phyloP scores from a whole-genome alignment of 2,113 vertebrate species.

The Gracilinanus agilis region DNA sequence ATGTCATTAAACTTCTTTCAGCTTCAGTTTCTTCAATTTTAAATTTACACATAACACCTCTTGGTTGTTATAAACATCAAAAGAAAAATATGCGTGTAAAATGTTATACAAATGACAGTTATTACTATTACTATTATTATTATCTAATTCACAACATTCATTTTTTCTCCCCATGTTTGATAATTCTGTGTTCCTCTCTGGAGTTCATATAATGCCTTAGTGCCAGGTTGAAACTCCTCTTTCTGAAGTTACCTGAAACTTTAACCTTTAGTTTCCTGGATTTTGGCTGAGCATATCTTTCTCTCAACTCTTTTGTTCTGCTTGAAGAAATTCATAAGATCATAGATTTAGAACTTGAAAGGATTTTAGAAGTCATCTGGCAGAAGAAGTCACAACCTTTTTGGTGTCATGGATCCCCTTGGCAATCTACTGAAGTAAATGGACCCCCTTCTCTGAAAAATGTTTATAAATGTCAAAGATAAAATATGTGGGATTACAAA shows the following conservation, averaged over 20 bases:
- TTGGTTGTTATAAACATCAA: neutral
- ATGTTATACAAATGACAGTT: neutral
- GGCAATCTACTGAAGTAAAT: too few relatives aligned
- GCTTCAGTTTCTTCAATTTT: neutral
- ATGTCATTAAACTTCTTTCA: neutral
- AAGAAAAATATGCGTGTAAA: neutral
- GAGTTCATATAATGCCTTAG: neutral
- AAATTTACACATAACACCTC: neutral
- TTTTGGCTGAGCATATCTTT: neutral
- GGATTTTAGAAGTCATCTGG: neutral
- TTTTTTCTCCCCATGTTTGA: neutral
- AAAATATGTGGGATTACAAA: neutral
- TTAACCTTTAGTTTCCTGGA: neutral
- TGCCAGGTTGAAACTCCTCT: neutral
- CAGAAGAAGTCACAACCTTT: neutral
- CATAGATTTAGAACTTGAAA: neutral
- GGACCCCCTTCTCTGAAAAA: neutral
- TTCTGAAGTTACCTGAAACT: neutral
- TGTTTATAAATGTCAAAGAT: neutral
- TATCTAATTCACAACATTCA: neutral
- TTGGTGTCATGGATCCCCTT: neutral
- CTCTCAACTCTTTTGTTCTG: neutral
- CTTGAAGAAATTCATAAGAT: neutral
- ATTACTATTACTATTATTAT: neutral
- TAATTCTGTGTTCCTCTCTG: neutral